These are phyloP conservation scores for Geopemphigus sp. DNA, from an alignment of 1,140 invertebrate species.

Conservation along the genomic window DNA sequence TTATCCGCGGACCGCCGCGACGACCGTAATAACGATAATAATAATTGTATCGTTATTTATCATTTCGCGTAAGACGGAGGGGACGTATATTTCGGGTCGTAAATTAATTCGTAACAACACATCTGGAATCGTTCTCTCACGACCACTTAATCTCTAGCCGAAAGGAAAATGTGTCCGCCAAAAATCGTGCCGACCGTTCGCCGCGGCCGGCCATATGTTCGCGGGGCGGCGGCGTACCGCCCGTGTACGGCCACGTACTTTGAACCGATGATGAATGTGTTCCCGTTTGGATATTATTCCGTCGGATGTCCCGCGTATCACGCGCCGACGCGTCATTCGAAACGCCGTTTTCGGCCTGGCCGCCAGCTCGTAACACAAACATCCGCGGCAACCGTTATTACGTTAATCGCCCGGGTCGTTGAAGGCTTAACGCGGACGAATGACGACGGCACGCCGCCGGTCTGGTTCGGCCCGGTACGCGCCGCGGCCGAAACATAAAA, in stretches of 20 bases:
- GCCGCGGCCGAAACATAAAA: too few relatives aligned
- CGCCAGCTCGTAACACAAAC: not conserved
- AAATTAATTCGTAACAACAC: conserved; percentile 27
- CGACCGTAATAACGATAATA: too few relatives aligned
- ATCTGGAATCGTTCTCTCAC: conserved; percentile 42
- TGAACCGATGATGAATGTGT: conserved; percentile 30
- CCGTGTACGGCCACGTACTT: too few relatives aligned
- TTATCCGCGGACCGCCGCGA: too few relatives aligned
- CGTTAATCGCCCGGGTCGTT: too few relatives aligned
- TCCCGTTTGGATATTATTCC: conserved; percentile 18
- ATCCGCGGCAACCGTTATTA: not conserved
- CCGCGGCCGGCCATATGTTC: conserved; percentile 37
- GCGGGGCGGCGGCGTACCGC: too few relatives aligned
- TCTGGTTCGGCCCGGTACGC: too few relatives aligned
- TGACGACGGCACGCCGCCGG: too few relatives aligned
- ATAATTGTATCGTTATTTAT: conserved; percentile 7
- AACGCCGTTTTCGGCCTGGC: not conserved
- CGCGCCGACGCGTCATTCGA: not conserved
- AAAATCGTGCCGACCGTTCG: conserved; percentile 20
- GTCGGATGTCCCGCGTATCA: not conserved
- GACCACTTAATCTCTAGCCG: conserved; percentile 31
- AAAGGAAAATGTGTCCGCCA: conserved; percentile 21
- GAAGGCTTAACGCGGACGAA: too few relatives aligned
- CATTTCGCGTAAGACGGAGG: not conserved
- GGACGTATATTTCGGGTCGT: conserved; percentile 2